These are phyloP conservation scores for Agrotis exclamationis DNA, from an alignment of 2,888 invertebrate genomes.

Conservation along the genomic window DNA sequence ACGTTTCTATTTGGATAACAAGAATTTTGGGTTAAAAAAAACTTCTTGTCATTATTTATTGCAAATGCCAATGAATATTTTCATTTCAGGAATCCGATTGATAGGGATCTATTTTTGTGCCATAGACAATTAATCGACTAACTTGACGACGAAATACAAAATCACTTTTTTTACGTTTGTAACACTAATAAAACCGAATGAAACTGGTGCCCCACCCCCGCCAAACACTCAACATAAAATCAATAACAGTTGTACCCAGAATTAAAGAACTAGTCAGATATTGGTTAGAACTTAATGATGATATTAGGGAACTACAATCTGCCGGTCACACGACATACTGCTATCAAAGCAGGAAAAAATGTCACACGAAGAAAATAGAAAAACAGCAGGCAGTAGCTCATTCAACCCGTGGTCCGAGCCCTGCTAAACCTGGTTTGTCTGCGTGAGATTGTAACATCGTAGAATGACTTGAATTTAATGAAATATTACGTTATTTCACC, in stretches of 20 bases:
- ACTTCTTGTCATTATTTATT: too few species aligned
- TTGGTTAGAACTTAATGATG: not conserved
- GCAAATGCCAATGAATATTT: not conserved
- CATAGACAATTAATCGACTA: constrained; percentile 39
- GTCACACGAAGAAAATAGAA: not conserved
- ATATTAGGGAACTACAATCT: not conserved
- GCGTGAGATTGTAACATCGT: not conserved
- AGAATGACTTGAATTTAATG: not conserved
- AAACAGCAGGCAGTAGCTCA: not conserved
- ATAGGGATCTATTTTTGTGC: fast-evolving
- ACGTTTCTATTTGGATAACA: not conserved
- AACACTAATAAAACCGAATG: not conserved
- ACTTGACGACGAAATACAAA: not conserved
- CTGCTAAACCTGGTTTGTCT: not conserved
- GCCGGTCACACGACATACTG: not conserved
- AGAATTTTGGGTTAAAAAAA: too few species aligned
- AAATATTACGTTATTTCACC: not conserved
- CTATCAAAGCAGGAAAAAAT: not conserved
- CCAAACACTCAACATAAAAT: constrained; percentile 19
- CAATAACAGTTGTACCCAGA: constrained; percentile 18
- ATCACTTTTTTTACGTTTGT: constrained; percentile 6
- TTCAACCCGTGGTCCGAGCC: too few species aligned
- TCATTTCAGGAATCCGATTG: too few species aligned
- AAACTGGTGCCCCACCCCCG: not conserved
- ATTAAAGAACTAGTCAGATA: not conserved